Conservation (phyloP, 2,113 vertebrate genomes). For the Bubo scandiacus region DNA sequence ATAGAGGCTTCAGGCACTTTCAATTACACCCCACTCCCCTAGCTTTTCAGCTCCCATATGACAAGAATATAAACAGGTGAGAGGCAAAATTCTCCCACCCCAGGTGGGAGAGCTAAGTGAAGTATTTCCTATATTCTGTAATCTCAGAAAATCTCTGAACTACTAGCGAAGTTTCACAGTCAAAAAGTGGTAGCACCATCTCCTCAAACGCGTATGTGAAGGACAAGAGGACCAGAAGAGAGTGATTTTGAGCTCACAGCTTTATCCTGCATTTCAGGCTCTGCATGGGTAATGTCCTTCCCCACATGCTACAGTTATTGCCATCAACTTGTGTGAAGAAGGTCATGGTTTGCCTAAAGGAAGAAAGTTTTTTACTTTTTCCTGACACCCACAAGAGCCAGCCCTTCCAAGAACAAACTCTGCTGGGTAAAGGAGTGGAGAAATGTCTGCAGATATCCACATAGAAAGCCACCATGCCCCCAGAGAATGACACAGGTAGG, state of each 20-base stretch:
- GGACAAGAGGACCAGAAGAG: not conserved
- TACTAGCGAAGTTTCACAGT: not conserved
- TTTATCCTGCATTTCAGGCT: not conserved
- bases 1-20: not conserved
- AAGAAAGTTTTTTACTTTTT: not conserved
- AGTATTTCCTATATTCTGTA: not conserved
- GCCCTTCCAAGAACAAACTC: not conserved
- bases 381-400: not conserved
- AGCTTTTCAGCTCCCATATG: not conserved
- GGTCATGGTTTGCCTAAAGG: not conserved
- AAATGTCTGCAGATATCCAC: not conserved
- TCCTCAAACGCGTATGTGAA: not conserved
- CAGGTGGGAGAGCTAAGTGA: not conserved
- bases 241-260: not conserved
- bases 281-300: not conserved
- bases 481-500: not conserved
- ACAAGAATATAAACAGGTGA: not conserved
- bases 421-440: not conserved
- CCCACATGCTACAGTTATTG: not conserved
- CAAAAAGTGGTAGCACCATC: not conserved
- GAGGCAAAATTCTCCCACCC: not conserved
- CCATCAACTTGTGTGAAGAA: not conserved
- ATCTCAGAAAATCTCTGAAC: not conserved
- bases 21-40: not conserved
- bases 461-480: fast-evolving